Percentiles rank a stretch among this genome's conserved stretches.
These are phyloP conservation scores for Aplidium turbinatum DNA, from an alignment of 23 tunicate genomes.

Conservation along the genomic window DNA sequence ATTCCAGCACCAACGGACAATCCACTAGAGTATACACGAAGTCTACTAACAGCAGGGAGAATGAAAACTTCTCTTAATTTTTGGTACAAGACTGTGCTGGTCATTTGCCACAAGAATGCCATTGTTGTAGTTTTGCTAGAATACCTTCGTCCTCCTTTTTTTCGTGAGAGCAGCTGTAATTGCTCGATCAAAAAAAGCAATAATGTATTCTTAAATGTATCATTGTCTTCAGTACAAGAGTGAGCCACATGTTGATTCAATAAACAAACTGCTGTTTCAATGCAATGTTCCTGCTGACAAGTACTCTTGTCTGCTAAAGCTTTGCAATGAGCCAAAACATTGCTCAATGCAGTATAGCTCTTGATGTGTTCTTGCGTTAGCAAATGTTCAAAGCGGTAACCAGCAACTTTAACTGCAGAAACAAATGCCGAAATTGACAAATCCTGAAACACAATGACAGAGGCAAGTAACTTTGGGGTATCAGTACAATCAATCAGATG, in stretches of 20 bases:
- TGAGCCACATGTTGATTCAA: not conserved
- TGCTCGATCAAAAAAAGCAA: slow-evolving; percentile 14
- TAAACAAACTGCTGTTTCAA: not conserved
- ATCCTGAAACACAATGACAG: too few species aligned
- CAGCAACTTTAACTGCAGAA: too few species aligned
- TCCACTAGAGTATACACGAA: slow-evolving; percentile 1
- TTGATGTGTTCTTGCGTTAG: too few species aligned
- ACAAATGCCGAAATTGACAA: too few species aligned
- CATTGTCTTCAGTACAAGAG: not conserved
- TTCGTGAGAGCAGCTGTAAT: not conserved
- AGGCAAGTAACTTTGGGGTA: too few species aligned
- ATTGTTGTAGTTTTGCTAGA: slow-evolving; percentile 3
- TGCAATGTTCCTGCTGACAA: slow-evolving; percentile 28
- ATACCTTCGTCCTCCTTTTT: slow-evolving; percentile 8
- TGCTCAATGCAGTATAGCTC: too few species aligned
- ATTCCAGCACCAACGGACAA: slow-evolving; percentile 13
- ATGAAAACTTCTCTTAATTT: slow-evolving; percentile 11
- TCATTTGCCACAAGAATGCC: slow-evolving; percentile 19
- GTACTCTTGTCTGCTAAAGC: too few species aligned
- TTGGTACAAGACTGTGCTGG: slow-evolving; percentile 17
- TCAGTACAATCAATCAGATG: not conserved
- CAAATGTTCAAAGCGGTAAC: too few species aligned
- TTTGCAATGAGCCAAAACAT: not conserved
- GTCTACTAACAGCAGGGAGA: slow-evolving; percentile 7
- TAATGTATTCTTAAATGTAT: not conserved